These are phyloP conservation scores for Blastomussa wellsi DNA, from an alignment of 92 coral and sea anemone genomes.

Conservation along the genomic window DNA sequence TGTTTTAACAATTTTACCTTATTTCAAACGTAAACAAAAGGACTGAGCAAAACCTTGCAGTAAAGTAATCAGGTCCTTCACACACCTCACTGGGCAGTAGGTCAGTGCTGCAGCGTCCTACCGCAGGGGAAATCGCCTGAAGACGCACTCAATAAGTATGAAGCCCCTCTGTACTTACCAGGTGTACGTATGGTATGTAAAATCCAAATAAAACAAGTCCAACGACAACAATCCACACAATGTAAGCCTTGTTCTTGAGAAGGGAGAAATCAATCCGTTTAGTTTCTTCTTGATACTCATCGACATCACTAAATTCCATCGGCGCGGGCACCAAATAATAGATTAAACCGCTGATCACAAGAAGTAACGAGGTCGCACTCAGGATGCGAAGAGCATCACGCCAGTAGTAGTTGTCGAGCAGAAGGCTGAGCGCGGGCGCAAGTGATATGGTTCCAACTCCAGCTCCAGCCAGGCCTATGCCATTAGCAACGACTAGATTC, in stretches of 20 bases:
- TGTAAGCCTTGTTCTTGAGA: constrained; percentile 81
- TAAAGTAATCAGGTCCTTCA: too few relatives aligned
- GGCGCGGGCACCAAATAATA: constrained; percentile 66
- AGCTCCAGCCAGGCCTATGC: constrained; percentile 85
- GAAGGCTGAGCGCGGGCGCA: constrained; percentile 69
- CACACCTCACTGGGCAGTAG: too few relatives aligned
- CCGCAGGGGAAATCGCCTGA: not conserved
- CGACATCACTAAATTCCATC: constrained; percentile 34
- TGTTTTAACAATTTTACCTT: too few relatives aligned
- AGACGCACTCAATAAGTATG: not conserved
- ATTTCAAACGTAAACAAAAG: not conserved
- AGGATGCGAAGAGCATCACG: constrained; percentile 72
- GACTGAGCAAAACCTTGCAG: not conserved
- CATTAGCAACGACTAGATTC: constrained; percentile 81
- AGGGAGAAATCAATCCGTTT: constrained; percentile 56
- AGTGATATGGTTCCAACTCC: constrained; percentile 89
- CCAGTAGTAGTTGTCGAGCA: constrained; percentile 78
- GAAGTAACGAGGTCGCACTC: constrained; percentile 61
- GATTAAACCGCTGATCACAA: constrained; percentile 66
- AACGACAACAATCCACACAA: constrained; percentile 65
- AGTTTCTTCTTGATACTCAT: constrained; percentile 36
- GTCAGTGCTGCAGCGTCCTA: too few relatives aligned
- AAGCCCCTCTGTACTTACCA: too few relatives aligned
- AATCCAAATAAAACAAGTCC: constrained; percentile 85
- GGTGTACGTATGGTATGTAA: constrained; percentile 86